Evolutionary conservation across 2,888 invertebrate genomes (phyloP), one percentile per base, ranked within the genome.

Genomic region (Archips xylosteana): DNA sequence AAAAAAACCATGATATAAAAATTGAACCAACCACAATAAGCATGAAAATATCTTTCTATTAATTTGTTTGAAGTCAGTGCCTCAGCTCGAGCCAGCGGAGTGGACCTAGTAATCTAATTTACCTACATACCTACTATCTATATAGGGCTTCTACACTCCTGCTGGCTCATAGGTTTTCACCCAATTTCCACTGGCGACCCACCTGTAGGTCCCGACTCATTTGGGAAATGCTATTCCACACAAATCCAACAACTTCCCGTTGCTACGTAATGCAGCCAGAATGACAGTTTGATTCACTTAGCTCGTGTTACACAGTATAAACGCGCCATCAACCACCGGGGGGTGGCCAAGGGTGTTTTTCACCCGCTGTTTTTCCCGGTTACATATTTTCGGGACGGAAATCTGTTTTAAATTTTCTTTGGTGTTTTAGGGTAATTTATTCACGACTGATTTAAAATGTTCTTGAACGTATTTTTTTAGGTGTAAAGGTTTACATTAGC

Each of bases 271-370:
- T 89, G 87, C 89, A 87, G 86, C 88, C 82, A 89, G 92, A 94
- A 94, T 92, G 94, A 93, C 94, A 94, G 93, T 94, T 94, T 94
- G 93, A 94, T 94, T 94, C 94, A 94, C 92, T 94, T 93, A 94
- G 90, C 87, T 91, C 88, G 85, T 83, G 90, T 93, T 92, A 91
- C 92, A 87, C 82, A 86, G 90, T 91, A 89, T 92, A 92, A 92
- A 91, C 91, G 89, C 83, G 83, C 86, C 85, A 87, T 89, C 89
- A 87, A 85, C 82, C 82, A 76, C 79, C 78, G 82, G 79, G 80
- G 79, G 81, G 77, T 79, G 80, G 76, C 76, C 74, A 76, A 76
- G 68, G 63, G 63, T 62, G 68, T 68, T 61, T 73, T 72, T 68
- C 72, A 68, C 73, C 59, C n/a, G 15, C 68, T 49, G 63, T 64